A percentile compares a stretch with the other conserved stretches of the same genome.
phyloP scores from a whole-genome alignment of 2,888 invertebrate species.

The Emesis russula region DNA sequence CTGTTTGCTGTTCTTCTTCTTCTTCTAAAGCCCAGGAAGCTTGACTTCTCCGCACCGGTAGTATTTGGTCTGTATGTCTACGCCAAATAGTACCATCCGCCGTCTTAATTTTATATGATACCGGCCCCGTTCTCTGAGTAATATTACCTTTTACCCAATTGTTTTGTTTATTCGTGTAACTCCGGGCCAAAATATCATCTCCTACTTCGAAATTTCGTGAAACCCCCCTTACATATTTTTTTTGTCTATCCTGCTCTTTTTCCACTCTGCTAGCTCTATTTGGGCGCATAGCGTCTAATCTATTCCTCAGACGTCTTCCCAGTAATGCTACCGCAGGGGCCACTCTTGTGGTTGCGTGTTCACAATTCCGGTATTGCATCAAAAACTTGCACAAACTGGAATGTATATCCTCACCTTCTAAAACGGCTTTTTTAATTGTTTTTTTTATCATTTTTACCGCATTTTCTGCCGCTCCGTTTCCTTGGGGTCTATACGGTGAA shows the following conservation, averaged over 20 bases:
- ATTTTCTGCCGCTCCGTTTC: conserved; percentile 78
- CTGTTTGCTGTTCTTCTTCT: too few relatives aligned
- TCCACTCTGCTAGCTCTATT: neutral
- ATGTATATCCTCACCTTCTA: conserved; percentile 27
- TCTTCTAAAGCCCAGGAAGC: too few relatives aligned
- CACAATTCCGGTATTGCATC: conserved; percentile 57
- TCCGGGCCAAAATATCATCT: neutral
- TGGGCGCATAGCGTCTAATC: conserved; percentile 13
- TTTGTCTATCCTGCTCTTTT: neutral
- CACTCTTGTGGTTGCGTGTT: conserved; percentile 58
- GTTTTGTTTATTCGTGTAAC: neutral
- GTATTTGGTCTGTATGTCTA: neutral
- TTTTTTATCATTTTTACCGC: conserved; percentile 73
- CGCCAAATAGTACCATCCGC: neutral
- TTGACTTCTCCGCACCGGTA: neutral
- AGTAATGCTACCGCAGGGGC: conserved; percentile 50
- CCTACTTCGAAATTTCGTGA: neutral
- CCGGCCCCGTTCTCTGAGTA: neutral
- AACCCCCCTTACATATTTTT: neutral
- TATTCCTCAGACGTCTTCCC: neutral
- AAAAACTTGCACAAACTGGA: conserved; percentile 44
- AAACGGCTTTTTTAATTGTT: conserved; percentile 70
- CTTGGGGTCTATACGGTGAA: conserved; percentile 70
- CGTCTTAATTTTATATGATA: neutral
- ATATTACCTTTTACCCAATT: neutral